A percentile compares a stretch with the other conserved stretches of the same genome.
Conservation (phyloP, 2,888 invertebrate genomes). For the Automeris io region DNA sequence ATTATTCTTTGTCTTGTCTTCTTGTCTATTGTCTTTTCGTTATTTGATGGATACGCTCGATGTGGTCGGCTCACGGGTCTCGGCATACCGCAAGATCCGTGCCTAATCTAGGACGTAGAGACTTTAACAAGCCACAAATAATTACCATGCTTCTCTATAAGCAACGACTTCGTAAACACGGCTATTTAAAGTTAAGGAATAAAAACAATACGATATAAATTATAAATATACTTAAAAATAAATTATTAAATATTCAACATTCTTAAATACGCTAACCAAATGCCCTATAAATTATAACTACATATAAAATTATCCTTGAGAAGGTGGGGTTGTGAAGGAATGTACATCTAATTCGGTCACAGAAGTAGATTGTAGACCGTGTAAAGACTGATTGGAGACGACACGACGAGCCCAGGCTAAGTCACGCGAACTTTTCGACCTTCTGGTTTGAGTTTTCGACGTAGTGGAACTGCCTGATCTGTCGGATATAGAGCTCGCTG, state of each 20-base stretch:
- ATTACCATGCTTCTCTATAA: too few species aligned
- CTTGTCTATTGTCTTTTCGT: too few species aligned
- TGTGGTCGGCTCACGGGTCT: too few species aligned
- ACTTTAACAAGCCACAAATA: too few species aligned
- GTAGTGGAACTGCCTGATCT: slow-evolving; percentile 35
- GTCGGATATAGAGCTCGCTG: slow-evolving; percentile 32
- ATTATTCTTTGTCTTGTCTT: too few species aligned
- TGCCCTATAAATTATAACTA: slow-evolving; percentile 34
- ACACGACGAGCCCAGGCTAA: slow-evolving; percentile 53
- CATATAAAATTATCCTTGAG: slow-evolving; percentile 29
- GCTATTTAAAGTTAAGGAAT: too few species aligned
- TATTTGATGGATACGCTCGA: too few species aligned
- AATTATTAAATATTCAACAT: slow-evolving; percentile 50
- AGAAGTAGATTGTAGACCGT: slow-evolving; percentile 24
- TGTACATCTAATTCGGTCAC: slow-evolving; percentile 38
- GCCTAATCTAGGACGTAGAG: too few species aligned
- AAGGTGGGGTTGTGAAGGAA: slow-evolving; percentile 40
- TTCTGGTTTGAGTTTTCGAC: slow-evolving; percentile 36
- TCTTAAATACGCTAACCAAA: slow-evolving; percentile 41
- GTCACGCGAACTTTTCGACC: slow-evolving; percentile 38
- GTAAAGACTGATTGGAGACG: slow-evolving; percentile 30
- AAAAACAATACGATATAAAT: slow-evolving; percentile 1
- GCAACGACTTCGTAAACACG: too few species aligned
- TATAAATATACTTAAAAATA: slow-evolving; percentile 38
- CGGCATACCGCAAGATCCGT: too few species aligned